phyloP scores from a whole-genome alignment of 1,140 invertebrate species.

The Cylas formicarius region DNA sequence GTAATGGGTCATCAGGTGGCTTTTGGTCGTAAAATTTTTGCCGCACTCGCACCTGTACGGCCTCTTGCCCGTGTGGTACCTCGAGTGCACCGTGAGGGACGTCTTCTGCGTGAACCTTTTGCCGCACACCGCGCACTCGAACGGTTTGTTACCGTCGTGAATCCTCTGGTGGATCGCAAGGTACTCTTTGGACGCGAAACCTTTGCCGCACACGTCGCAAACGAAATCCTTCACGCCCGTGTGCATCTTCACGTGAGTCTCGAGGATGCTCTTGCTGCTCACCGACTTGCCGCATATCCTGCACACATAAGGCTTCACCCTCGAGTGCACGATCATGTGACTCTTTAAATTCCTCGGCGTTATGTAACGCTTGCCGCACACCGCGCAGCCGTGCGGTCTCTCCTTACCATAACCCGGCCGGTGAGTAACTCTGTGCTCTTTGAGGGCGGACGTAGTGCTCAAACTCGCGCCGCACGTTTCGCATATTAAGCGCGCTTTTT shows the following conservation, averaged over 20 bases:
- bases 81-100: slow-evolving; percentile 43
- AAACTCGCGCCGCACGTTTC: slow-evolving; percentile 28
- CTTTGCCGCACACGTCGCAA: slow-evolving; percentile 39
- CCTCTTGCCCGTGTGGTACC: slow-evolving; percentile 65
- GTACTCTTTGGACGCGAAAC: slow-evolving; percentile 64
- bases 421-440: slow-evolving; percentile 30
- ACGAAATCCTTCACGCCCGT: slow-evolving; percentile 38
- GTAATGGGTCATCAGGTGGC: slow-evolving; percentile 34
- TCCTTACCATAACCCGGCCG: slow-evolving; percentile 17
- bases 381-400: slow-evolving; percentile 22
- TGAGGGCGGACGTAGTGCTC: slow-evolving; percentile 23
- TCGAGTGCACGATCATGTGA: slow-evolving; percentile 62
- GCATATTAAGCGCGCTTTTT: slow-evolving; percentile 27
- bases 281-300: slow-evolving; percentile 46
- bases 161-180: slow-evolving; percentile 67
- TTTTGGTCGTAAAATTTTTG: slow-evolving; percentile 37
- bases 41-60: slow-evolving; percentile 60
- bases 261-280: slow-evolving; percentile 30
- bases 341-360: slow-evolving; percentile 20
- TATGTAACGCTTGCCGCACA: slow-evolving; percentile 26
- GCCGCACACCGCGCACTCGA: slow-evolving; percentile 64
- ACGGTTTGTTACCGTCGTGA: slow-evolving; percentile 69
- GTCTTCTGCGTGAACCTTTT: slow-evolving; percentile 62
- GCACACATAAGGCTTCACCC: slow-evolving; percentile 48
- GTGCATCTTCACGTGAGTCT: slow-evolving; percentile 37